These are phyloP conservation scores for Corythornis vintsioides DNA, from an alignment of 2,113 vertebrate species.

Conservation along the genomic window DNA sequence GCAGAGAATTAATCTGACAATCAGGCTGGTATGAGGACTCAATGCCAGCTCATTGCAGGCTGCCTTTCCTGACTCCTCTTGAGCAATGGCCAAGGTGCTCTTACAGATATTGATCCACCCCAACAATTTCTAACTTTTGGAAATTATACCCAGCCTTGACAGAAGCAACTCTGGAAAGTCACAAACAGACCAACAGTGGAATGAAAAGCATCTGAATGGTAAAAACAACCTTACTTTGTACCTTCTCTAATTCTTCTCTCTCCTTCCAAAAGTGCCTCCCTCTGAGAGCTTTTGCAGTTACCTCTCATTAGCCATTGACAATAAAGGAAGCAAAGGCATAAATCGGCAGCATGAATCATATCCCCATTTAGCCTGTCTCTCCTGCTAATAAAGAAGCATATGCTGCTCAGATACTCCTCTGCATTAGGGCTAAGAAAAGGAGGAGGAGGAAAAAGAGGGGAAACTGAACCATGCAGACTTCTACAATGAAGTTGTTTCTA, in stretches of 20 bases:
- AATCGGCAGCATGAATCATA: slow-evolving; percentile 56
- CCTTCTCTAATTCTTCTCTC: background rate
- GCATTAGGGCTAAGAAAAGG: background rate
- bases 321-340: slow-evolving; percentile 36
- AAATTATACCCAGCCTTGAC: background rate
- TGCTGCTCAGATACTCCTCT: background rate
- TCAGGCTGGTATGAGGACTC: accelerated
- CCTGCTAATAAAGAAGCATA: slow-evolving; percentile 21
- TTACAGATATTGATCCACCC: background rate
- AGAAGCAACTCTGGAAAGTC: background rate
- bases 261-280: slow-evolving; percentile 13
- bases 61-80: background rate
- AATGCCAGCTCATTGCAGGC: background rate
- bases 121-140: background rate
- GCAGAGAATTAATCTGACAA: background rate
- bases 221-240: background rate
- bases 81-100: background rate
- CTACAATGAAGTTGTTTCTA: background rate
- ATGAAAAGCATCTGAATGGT: background rate
- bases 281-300: slow-evolving; percentile 7
- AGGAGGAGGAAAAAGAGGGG: background rate
- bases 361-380: slow-evolving; percentile 24
- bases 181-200: background rate
- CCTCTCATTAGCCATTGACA: slow-evolving; percentile 39
- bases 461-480: background rate